A percentile compares a stretch with the other conserved stretches of the same genome.
These are phyloP conservation scores for Bufo bufo DNA, from an alignment of 2,113 vertebrate species.

Conservation along the genomic window DNA sequence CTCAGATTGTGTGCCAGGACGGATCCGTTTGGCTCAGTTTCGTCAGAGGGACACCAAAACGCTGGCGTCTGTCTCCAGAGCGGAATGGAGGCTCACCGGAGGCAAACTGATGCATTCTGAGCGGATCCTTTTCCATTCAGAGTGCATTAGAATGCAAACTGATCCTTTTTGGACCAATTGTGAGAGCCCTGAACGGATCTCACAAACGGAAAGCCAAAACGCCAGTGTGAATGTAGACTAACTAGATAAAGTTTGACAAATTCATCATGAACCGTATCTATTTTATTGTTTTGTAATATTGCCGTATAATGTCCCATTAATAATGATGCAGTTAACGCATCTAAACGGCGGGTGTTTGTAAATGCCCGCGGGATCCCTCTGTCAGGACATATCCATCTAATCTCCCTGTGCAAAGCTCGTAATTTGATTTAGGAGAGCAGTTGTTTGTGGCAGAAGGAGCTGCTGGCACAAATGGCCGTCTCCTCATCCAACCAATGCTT, in stretches of 20 bases:
- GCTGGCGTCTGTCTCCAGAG: too few relatives aligned
- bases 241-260: not conserved
- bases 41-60: too few relatives aligned
- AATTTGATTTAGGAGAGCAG: constrained; percentile 75
- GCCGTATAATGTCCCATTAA: constrained; percentile 1
- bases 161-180: too few relatives aligned
- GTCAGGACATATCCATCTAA: constrained; percentile 60
- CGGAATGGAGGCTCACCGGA: too few relatives aligned
- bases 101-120: too few relatives aligned
- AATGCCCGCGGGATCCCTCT: constrained; percentile 1
- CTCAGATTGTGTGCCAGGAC: too few relatives aligned
- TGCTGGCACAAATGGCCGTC: constrained; percentile 64
- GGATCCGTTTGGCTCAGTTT: too few relatives aligned
- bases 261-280: not conserved
- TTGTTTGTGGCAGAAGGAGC: constrained; percentile 77
- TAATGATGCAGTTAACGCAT: constrained; percentile 29
- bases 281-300: not conserved
- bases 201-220: too few relatives aligned
- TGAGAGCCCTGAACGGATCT: too few relatives aligned
- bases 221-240: too few relatives aligned
- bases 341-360: not conserved
- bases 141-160: too few relatives aligned
- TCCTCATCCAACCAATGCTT: constrained; percentile 66
- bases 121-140: too few relatives aligned
- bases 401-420: constrained; percentile 61